Evolutionary conservation across 2,888 invertebrate genomes (phyloP).

Genomic region (Mesorhabditis sp.): DNA sequence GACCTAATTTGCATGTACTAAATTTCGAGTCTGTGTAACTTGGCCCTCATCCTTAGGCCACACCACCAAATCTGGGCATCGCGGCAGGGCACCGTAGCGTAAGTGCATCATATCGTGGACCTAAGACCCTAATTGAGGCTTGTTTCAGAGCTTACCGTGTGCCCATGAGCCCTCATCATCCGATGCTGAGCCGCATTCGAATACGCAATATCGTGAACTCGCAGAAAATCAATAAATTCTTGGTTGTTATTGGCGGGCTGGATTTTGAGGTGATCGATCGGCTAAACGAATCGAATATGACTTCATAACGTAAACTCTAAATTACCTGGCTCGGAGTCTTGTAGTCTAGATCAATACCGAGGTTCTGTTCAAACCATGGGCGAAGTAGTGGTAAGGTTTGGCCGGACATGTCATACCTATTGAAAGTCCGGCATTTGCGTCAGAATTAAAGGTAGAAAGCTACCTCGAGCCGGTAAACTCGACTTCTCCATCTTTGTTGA

Average conservation of each 20-base stretch:
- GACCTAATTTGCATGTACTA: too few relatives aligned
- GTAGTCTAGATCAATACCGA: slow-evolving; percentile 66
- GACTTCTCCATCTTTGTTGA: slow-evolving; percentile 67
- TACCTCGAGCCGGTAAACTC: slow-evolving; percentile 82
- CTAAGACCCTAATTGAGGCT: slow-evolving; percentile 7
- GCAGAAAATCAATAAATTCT: slow-evolving; percentile 82
- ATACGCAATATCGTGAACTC: slow-evolving; percentile 75
- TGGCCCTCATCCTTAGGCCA: slow-evolving; percentile 73
- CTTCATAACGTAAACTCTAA: slow-evolving; percentile 7
- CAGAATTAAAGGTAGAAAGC: slow-evolving; percentile 5
- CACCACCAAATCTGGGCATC: slow-evolving; percentile 87
- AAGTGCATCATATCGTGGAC: slow-evolving; percentile 80
- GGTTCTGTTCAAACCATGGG: slow-evolving; percentile 74
- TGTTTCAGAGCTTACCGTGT: slow-evolving; percentile 27
- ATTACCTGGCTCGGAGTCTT: slow-evolving; percentile 38
- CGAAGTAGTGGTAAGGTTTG: slow-evolving; percentile 74
- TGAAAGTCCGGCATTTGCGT: not conserved
- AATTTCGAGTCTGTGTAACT: not conserved
- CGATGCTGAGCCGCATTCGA: slow-evolving; percentile 70
- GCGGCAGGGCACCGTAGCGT: slow-evolving; percentile 70
- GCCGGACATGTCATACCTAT: slow-evolving; percentile 59
- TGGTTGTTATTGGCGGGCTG: slow-evolving; percentile 80
- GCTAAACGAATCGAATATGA: slow-evolving; percentile 11
- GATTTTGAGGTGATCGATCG: slow-evolving; percentile 64
- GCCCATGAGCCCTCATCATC: slow-evolving; percentile 51